Percentiles rank a stretch among this genome's conserved stretches.
Evolutionary conservation across 2,797 vertebrate genomes (phyloP).

Genomic region (Harpagifer antarcticus): DNA sequence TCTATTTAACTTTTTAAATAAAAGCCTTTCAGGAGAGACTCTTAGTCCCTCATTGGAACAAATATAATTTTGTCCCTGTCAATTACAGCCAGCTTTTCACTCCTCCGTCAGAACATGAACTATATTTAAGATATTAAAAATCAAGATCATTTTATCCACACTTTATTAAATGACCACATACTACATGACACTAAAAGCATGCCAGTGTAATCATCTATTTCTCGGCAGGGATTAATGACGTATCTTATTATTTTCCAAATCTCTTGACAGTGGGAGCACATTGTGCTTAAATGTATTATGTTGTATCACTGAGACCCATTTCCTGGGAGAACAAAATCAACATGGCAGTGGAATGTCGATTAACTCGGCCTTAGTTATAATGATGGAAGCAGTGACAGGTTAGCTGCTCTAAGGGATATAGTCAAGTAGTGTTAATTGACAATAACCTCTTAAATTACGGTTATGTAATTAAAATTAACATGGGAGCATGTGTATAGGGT

Average conservation of each 20-base stretch:
- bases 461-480: slow-evolving; percentile 32
- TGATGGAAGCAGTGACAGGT: slow-evolving; percentile 44
- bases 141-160: neutral
- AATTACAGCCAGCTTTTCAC: neutral
- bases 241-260: slow-evolving; percentile 29
- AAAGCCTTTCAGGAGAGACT: neutral
- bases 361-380: slow-evolving; percentile 36
- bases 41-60: too few species aligned
- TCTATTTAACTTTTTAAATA: neutral
- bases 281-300: slow-evolving; percentile 21
- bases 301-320: slow-evolving; percentile 29
- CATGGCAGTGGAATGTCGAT: slow-evolving; percentile 31
- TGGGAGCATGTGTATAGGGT: neutral
- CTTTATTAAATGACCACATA: slow-evolving; percentile 1
- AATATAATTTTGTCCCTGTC: neutral
- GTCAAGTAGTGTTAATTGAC: slow-evolving; percentile 62
- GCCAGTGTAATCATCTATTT: neutral
- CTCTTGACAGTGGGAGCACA: slow-evolving; percentile 7
- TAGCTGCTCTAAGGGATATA: slow-evolving; percentile 44
- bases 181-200: neutral
- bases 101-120: neutral
- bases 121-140: neutral
- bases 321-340: slow-evolving; percentile 42
- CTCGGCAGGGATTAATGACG: neutral
- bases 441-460: slow-evolving; percentile 54